A percentile compares a stretch with the other conserved stretches of the same genome.
Evolutionary conservation across 2,797 vertebrate genomes (phyloP).

Genomic region (Pampus argenteus): DNA sequence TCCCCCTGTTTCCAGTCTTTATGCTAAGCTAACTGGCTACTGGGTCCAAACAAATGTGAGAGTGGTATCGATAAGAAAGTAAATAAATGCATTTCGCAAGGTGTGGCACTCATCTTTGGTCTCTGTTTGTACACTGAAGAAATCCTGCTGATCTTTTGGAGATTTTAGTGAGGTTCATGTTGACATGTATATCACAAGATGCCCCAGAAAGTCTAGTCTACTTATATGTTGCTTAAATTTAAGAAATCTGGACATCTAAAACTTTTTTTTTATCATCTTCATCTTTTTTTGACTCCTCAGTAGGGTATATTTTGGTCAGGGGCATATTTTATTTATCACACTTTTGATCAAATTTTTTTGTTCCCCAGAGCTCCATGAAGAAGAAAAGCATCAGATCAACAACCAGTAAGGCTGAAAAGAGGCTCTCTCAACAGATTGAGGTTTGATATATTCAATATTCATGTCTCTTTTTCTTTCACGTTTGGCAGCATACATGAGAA

Average conservation of each 20-base stretch:
- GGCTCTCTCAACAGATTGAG: slow-evolving; percentile 89
- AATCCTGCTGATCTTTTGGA: neutral
- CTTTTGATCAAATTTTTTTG: slow-evolving; percentile 26
- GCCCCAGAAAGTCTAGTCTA: neutral
- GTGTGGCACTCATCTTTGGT: neutral
- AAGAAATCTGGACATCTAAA: neutral
- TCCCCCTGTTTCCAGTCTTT: too few species aligned
- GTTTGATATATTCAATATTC: slow-evolving; percentile 35
- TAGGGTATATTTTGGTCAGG: neutral
- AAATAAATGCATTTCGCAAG: too few species aligned
- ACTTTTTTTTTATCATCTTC: too few species aligned
- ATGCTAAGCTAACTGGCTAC: too few species aligned
- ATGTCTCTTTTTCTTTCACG: slow-evolving; percentile 14
- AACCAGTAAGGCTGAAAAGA: slow-evolving; percentile 89
- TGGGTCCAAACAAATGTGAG: neutral
- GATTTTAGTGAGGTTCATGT: neutral
- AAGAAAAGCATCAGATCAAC: slow-evolving; percentile 90
- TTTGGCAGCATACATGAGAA: neutral
- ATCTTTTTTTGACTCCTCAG: neutral
- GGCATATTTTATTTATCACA: neutral
- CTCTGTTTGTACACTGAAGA: neutral
- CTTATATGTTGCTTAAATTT: neutral
- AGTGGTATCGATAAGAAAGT: neutral
- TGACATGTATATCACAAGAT: neutral
- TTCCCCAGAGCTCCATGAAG: slow-evolving; percentile 90